Evolutionary conservation across 1,140 invertebrate species (phyloP).

Genomic region (Drosophila sp.): DNA sequence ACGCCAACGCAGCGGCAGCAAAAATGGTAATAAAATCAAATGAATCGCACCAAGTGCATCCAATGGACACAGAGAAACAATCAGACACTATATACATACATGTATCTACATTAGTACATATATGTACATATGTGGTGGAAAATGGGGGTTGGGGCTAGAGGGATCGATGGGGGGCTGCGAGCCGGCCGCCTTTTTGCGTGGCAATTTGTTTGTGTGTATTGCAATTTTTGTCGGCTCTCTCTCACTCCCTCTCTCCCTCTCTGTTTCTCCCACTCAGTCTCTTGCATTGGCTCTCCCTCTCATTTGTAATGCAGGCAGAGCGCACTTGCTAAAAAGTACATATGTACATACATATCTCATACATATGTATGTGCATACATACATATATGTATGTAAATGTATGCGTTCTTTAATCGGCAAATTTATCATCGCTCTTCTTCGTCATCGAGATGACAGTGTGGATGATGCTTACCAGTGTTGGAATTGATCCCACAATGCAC

Average conservation of each 20-base stretch:
- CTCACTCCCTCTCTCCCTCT: slow-evolving; percentile 16
- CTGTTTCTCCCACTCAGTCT: slow-evolving; percentile 21
- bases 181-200: slow-evolving; percentile 74
- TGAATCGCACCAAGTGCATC: slow-evolving; percentile 80
- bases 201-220: slow-evolving; percentile 74
- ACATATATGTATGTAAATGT: slow-evolving; percentile 33
- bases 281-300: slow-evolving; percentile 30
- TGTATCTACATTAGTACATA: slow-evolving; percentile 35
- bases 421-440: slow-evolving; percentile 54
- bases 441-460: slow-evolving; percentile 20
- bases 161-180: slow-evolving; percentile 35
- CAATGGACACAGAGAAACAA: slow-evolving; percentile 33
- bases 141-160: slow-evolving; percentile 11
- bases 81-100: slow-evolving; percentile 15
- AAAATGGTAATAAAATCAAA: slow-evolving; percentile 79
- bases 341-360: not conserved
- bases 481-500: slow-evolving; percentile 29
- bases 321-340: slow-evolving; percentile 39
- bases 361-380: slow-evolving; percentile 6
- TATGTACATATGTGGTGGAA: slow-evolving; percentile 15
- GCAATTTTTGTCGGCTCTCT: slow-evolving; percentile 68
- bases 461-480: slow-evolving; percentile 66
- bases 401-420: slow-evolving; percentile 50
- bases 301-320: slow-evolving; percentile 49
- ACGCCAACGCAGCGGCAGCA: slow-evolving; percentile 44